Percentiles rank a stretch among this genome's conserved stretches.
Conservation (phyloP, 2,888 invertebrate species). For the Apamea sordens region DNA sequence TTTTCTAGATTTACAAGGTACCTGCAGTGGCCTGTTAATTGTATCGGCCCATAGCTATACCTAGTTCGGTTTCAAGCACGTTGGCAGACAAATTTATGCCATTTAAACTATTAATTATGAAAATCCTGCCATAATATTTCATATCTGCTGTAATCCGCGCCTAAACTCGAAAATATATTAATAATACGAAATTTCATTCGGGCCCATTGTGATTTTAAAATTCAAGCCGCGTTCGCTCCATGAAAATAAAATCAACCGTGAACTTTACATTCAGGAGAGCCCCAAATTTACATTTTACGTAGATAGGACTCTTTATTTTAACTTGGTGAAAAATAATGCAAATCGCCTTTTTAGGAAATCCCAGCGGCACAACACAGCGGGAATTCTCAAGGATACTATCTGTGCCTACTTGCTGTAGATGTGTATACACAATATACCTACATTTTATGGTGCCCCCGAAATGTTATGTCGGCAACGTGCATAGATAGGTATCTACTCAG, state of each 20-base stretch:
- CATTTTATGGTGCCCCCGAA: neutral
- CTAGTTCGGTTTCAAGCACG: neutral
- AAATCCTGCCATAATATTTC: conserved; percentile 31
- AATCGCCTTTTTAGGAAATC: conserved; percentile 76
- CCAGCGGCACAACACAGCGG: conserved; percentile 60
- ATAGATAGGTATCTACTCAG: neutral
- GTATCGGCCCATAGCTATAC: too few relatives aligned
- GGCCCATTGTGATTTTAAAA: conserved; percentile 76
- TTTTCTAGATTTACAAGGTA: neutral
- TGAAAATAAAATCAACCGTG: conserved; percentile 85
- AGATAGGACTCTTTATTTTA: conserved; percentile 76
- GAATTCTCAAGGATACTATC: conserved; percentile 41
- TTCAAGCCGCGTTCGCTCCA: conserved; percentile 75
- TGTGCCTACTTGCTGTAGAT: neutral
- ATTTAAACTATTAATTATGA: conserved; percentile 19
- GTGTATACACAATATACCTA: neutral
- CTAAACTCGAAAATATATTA: conserved; percentile 51
- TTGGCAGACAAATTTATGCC: neutral
- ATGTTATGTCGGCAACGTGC: neutral
- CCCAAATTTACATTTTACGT: conserved; percentile 82
- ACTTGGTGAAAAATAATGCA: conserved; percentile 80
- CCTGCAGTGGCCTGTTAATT: neutral
- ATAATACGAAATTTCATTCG: conserved; percentile 71
- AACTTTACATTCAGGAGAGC: conserved; percentile 81
- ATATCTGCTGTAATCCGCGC: conserved; percentile 27